These are phyloP conservation scores for Synergus umbraculus DNA, from an alignment of 2,888 invertebrate species.

Conservation along the genomic window DNA sequence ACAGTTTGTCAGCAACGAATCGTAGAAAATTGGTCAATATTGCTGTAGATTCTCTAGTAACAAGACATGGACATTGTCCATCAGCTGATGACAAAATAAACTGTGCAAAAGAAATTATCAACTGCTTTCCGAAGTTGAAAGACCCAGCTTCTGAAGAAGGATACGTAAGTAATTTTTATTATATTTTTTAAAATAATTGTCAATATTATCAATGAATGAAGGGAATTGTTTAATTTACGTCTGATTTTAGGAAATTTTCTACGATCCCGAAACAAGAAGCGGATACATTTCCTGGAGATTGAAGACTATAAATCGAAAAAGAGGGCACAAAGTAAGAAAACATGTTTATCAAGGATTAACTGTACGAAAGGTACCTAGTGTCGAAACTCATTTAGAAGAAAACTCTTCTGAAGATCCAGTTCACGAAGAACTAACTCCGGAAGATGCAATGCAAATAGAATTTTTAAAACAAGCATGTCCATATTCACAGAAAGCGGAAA, in stretches of 20 bases:
- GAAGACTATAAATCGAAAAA: conserved; percentile 49
- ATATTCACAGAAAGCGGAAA: conserved; percentile 43
- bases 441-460: not conserved
- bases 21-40: conserved; percentile 41
- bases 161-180: conserved; percentile 19
- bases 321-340: conserved; percentile 1
- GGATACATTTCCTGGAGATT: conserved; percentile 50
- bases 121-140: conserved; percentile 41
- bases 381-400: not conserved
- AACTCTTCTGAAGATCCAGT: not conserved
- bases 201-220: not conserved
- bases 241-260: conserved; percentile 48
- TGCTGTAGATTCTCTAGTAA: conserved; percentile 29
- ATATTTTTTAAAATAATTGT: not conserved
- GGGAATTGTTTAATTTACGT: not conserved
- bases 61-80: conserved; percentile 42
- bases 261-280: conserved; percentile 48
- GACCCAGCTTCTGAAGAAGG: conserved; percentile 30
- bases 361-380: not conserved
- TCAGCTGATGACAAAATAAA: conserved; percentile 41
- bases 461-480: conserved; percentile 34
- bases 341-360: not conserved
- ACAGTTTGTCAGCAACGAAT: conserved; percentile 13
- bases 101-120: conserved; percentile 43
- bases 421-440: not conserved